Percentiles rank a stretch among this genome's conserved stretches.
Conservation (phyloP, 2,888 invertebrate genomes). For the Balanococcus diminutus region DNA sequence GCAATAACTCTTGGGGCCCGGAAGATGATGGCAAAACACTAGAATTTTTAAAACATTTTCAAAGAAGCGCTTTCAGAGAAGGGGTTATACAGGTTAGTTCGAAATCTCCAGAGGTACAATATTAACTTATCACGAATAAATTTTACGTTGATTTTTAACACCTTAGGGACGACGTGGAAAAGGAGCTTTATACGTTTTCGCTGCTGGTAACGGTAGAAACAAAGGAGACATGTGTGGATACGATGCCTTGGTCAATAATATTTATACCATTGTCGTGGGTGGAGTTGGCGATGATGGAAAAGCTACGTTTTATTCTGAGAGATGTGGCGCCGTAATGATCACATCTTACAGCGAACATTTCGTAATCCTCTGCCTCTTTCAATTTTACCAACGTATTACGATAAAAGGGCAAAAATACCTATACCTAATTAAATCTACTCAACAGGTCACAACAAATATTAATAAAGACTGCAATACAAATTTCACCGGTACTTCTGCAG, state of each 20-base stretch:
- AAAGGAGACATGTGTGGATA: slow-evolving; percentile 87
- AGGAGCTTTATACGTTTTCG: slow-evolving; percentile 89
- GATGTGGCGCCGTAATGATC: slow-evolving; percentile 85
- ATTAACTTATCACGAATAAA: not conserved
- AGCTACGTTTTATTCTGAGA: slow-evolving; percentile 87
- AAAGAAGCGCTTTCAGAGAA: slow-evolving; percentile 74
- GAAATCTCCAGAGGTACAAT: no score
- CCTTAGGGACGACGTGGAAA: slow-evolving; percentile 72
- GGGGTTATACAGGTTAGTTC: slow-evolving; percentile 72
- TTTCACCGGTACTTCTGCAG: slow-evolving; percentile 92
- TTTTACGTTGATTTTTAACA: not conserved
- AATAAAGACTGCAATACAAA: slow-evolving; percentile 81
- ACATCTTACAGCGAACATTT: slow-evolving; percentile 85
- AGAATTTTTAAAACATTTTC: slow-evolving; percentile 84
- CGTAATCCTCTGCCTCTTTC: not conserved
- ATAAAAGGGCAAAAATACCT: not conserved
- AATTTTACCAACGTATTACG: not conserved
- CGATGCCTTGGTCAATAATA: slow-evolving; percentile 84
- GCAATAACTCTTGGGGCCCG: slow-evolving; percentile 93
- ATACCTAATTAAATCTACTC: not conserved
- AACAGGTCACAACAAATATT: slow-evolving; percentile 85
- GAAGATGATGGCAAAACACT: slow-evolving; percentile 87
- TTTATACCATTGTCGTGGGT: slow-evolving; percentile 86
- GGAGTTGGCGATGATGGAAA: slow-evolving; percentile 79
- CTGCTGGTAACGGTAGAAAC: slow-evolving; percentile 88